Percentiles rank a stretch among this genome's conserved stretches.
phyloP scores from a whole-genome alignment of 2,888 invertebrate genomes.

The Glyphotaelius pellucidus region DNA sequence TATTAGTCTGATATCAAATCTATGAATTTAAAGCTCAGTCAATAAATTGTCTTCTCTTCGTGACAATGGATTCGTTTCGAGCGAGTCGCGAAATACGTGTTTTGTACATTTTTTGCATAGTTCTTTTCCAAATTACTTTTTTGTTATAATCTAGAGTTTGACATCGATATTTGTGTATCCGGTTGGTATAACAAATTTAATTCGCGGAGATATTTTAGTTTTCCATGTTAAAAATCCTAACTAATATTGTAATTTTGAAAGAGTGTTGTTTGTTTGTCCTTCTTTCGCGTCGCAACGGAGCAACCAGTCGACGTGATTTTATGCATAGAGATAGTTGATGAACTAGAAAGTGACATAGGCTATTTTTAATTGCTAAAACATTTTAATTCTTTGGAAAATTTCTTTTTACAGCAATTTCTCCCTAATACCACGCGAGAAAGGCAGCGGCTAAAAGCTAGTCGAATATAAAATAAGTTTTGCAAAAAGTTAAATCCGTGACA shows the following conservation, averaged over 20 bases:
- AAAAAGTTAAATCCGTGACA: neutral
- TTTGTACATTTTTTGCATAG: neutral
- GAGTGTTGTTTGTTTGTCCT: too few relatives aligned
- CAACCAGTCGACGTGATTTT: too few relatives aligned
- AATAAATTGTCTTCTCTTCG: constrained; percentile 8
- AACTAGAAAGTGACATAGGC: too few relatives aligned
- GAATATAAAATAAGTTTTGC: neutral
- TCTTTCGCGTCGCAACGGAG: too few relatives aligned
- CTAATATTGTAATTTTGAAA: too few relatives aligned
- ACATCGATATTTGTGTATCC: neutral
- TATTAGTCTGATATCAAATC: neutral
- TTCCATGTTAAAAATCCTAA: neutral
- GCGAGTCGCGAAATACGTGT: neutral
- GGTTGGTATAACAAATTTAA: neutral
- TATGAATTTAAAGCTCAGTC: neutral
- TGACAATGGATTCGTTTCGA: constrained; percentile 7
- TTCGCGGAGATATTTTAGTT: neutral
- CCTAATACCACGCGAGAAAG: too few relatives aligned
- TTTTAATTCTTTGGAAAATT: too few relatives aligned
- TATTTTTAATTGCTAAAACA: too few relatives aligned
- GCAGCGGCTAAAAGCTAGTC: too few relatives aligned
- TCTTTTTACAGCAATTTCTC: too few relatives aligned
- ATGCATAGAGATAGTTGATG: too few relatives aligned
- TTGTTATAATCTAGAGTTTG: neutral
- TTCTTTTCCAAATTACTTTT: neutral